Evolutionary conservation across 2,888 invertebrate species (phyloP).

Genomic region (Mythimna lalbum): DNA sequence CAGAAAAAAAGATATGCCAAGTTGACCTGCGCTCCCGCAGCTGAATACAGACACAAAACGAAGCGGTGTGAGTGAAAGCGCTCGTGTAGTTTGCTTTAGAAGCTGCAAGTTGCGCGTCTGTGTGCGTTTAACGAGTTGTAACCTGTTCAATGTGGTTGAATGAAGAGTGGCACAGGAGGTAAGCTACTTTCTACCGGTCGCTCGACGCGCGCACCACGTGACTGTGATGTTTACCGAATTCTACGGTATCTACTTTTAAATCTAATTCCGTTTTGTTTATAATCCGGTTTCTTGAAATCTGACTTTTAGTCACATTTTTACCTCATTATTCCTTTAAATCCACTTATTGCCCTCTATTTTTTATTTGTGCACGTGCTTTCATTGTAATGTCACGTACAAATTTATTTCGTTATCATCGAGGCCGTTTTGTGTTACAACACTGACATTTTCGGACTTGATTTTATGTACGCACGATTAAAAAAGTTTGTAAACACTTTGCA

Average conservation of each 20-base stretch:
- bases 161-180: constrained; percentile 88
- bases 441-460: constrained; percentile 49
- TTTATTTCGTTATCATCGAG: constrained; percentile 59
- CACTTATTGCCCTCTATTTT: constrained; percentile 32
- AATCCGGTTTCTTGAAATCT: constrained; percentile 7
- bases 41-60: constrained; percentile 62
- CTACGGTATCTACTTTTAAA: constrained; percentile 62
- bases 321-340: constrained; percentile 1
- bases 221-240: constrained; percentile 76
- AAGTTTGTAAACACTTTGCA: constrained; percentile 19
- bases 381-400: constrained; percentile 51
- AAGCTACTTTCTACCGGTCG: constrained; percentile 88
- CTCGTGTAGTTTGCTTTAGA: constrained; percentile 64
- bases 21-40: constrained; percentile 85
- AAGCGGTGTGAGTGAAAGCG: constrained; percentile 70
- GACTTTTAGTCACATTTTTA: constrained; percentile 9
- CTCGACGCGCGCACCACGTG: constrained; percentile 75
- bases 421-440: constrained; percentile 51
- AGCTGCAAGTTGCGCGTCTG: constrained; percentile 65
- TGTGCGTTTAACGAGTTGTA: constrained; percentile 83
- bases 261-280: constrained; percentile 35
- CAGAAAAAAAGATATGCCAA: constrained; percentile 78
- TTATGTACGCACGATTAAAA: constrained; percentile 46
- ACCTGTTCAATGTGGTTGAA: constrained; percentile 88
- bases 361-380: constrained; percentile 22